Conservation (phyloP, 2,113 vertebrate species). For the Octodon degus region DNA sequence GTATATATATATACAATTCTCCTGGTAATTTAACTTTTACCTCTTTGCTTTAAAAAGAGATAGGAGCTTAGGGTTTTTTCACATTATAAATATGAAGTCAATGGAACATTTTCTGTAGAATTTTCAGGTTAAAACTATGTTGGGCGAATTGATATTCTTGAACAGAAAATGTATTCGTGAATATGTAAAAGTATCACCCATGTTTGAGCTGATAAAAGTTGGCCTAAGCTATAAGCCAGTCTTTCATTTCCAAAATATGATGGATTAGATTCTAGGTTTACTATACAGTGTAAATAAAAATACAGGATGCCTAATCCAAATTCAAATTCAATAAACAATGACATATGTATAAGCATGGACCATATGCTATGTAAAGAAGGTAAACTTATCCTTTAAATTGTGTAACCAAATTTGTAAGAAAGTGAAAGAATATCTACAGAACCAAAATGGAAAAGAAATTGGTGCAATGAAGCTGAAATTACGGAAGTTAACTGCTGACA, state of each 20-base stretch:
- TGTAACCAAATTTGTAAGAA: neutral
- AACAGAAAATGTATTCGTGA: conserved; percentile 9
- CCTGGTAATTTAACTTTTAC: too few relatives aligned
- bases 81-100: neutral
- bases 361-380: neutral
- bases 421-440: neutral
- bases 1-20: too few relatives aligned
- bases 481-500: conserved; percentile 7
- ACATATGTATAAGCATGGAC: neutral
- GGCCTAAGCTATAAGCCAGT: conserved; percentile 3
- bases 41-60: neutral
- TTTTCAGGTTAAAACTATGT: conserved; percentile 12
- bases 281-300: conserved; percentile 8
- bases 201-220: conserved; percentile 15
- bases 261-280: neutral
- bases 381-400: neutral
- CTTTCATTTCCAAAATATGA: conserved; percentile 36
- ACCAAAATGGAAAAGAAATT: conserved; percentile 33
- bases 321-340: conserved; percentile 25
- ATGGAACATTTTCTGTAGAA: neutral
- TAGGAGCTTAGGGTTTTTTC: neutral
- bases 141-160: neutral
- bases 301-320: neutral
- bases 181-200: neutral
- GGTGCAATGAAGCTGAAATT: neutral